phyloP scores from a whole-genome alignment of 2,113 vertebrate genomes.

The Anseranas semipalmata region DNA sequence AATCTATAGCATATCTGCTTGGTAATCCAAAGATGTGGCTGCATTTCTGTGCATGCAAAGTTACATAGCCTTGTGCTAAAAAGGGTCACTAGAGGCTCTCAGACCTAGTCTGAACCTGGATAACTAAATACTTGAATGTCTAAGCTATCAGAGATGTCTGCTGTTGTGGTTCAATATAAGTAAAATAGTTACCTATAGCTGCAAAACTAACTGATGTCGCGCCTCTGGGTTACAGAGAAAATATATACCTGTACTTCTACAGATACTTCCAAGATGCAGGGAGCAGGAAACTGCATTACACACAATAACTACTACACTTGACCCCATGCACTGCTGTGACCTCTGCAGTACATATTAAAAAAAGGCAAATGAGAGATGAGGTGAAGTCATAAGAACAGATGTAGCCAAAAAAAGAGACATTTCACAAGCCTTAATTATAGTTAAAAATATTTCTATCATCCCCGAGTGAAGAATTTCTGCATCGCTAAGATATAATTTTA shows the following conservation, averaged over 20 bases:
- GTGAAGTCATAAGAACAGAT: not conserved
- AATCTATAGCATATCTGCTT: not conserved
- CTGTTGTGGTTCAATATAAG: rapidly evolving
- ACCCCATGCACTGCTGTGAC: not conserved
- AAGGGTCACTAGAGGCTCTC: not conserved
- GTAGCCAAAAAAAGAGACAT: not conserved
- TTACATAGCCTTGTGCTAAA: not conserved
- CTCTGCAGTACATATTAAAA: not conserved
- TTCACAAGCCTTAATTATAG: conserved; percentile 22
- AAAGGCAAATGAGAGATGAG: not conserved
- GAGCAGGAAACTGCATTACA: not conserved
- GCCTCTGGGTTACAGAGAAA: not conserved
- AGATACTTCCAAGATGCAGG: not conserved
- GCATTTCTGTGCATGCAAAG: not conserved
- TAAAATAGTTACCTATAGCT: not conserved
- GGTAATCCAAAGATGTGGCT: not conserved
- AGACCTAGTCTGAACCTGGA: not conserved
- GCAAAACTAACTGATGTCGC: not conserved
- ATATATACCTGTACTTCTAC: not conserved
- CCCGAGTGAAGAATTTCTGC: conserved; percentile 22
- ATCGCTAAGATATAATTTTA: conserved; percentile 46
- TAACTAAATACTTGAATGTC: not conserved
- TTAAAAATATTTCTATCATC: conserved; percentile 36
- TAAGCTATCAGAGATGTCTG: not conserved
- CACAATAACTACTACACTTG: not conserved